Percentiles rank a stretch among this genome's conserved stretches.
These are phyloP conservation scores for Medauroidea extradentata DNA, from an alignment of 1,140 invertebrate genomes.

Conservation along the genomic window DNA sequence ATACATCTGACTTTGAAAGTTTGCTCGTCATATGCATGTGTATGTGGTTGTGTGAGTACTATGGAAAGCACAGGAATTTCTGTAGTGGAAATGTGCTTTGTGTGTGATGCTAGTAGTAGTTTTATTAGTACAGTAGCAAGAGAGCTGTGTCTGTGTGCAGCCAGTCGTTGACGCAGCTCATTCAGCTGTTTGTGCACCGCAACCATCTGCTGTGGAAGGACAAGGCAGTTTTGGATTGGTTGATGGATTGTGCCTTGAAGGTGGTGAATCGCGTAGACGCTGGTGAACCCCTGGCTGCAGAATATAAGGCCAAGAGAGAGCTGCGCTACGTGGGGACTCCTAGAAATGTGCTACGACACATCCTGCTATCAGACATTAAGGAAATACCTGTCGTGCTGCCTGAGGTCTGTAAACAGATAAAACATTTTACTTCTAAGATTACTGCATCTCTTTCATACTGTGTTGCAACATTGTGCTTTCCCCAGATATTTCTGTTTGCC, in stretches of 20 bases:
- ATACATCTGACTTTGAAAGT: too few relatives aligned
- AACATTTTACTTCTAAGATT: too few relatives aligned
- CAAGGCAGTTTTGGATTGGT: conserved; percentile 67
- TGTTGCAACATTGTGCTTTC: too few relatives aligned
- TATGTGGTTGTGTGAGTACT: too few relatives aligned
- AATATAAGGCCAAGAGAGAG: conserved; percentile 57
- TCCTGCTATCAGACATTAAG: conserved; percentile 75
- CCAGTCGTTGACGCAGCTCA: conserved; percentile 61
- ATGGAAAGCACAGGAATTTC: too few relatives aligned
- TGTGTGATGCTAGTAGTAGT: too few relatives aligned
- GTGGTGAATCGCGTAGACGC: conserved; percentile 61
- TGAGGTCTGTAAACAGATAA: conserved; percentile 43
- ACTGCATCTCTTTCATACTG: too few relatives aligned
- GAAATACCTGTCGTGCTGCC: conserved; percentile 56
- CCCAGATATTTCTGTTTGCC: too few relatives aligned
- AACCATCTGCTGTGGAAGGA: conserved; percentile 77
- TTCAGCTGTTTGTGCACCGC: conserved; percentile 68
- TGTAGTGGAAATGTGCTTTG: neutral
- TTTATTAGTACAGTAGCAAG: too few relatives aligned
- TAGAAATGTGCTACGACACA: conserved; percentile 69
- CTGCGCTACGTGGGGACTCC: conserved; percentile 64
- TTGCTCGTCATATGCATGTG: too few relatives aligned
- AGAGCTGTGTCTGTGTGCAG: too few relatives aligned
- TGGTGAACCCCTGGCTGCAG: conserved; percentile 53
- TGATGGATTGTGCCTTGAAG: conserved; percentile 64